Percentiles rank a stretch among this genome's conserved stretches.
These are phyloP conservation scores for Lota lota DNA, from an alignment of 2,113 vertebrate species.

Conservation along the genomic window DNA sequence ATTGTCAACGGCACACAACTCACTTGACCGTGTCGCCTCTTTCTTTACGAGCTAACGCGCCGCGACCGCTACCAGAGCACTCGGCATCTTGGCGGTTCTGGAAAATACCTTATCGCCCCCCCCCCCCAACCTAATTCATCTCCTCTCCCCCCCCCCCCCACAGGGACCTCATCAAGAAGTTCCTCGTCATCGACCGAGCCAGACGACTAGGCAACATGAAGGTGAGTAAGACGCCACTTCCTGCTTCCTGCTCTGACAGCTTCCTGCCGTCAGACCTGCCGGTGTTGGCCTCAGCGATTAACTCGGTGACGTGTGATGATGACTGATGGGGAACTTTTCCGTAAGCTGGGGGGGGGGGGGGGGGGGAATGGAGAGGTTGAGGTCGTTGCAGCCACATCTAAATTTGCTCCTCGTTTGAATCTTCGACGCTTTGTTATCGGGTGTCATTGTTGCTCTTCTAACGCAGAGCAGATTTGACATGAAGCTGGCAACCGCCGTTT, in stretches of 20 bases:
- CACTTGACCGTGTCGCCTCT: not conserved
- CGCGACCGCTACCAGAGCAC: not conserved
- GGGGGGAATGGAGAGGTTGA: too few relatives aligned
- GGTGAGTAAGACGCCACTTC: slow-evolving; percentile 71
- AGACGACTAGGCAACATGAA: slow-evolving; percentile 93
- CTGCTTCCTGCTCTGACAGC: too few relatives aligned
- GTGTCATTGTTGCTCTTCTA: too few relatives aligned
- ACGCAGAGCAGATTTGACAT: too few relatives aligned
- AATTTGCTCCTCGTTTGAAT: too few relatives aligned
- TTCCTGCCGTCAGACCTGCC: not conserved
- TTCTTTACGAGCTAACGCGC: not conserved
- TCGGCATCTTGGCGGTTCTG: slow-evolving; percentile 23
- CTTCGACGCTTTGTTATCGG: too few relatives aligned
- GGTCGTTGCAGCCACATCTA: too few relatives aligned
- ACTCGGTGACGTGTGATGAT: too few relatives aligned
- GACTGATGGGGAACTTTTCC: too few relatives aligned
- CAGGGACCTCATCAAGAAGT: slow-evolving; percentile 94
- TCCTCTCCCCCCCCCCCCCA: not conserved
- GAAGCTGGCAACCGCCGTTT: too few relatives aligned
- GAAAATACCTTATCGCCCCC: not conserved
- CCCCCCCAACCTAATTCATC: not conserved
- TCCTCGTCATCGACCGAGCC: slow-evolving; percentile 91
- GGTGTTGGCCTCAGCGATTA: too few relatives aligned
- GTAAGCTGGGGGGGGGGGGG: too few relatives aligned
- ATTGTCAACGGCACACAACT: slow-evolving; percentile 19